A percentile compares a stretch with the other conserved stretches of the same genome.
These are phyloP conservation scores for Leptopilina syphax DNA, from an alignment of 2,888 invertebrate genomes.

Conservation along the genomic window DNA sequence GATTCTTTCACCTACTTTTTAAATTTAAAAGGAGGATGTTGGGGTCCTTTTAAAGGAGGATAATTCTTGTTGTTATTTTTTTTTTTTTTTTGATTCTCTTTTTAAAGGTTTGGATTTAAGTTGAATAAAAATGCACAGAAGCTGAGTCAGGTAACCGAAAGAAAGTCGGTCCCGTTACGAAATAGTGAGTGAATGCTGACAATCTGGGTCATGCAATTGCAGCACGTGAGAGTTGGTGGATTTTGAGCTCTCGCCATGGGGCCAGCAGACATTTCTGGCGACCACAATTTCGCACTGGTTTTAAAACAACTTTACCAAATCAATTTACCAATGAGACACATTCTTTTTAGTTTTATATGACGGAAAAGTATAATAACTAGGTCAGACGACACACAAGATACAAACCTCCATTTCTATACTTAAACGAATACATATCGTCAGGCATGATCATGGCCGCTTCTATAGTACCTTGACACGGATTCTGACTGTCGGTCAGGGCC, in stretches of 20 bases:
- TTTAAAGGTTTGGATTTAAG: background rate
- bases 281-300: slow-evolving; percentile 42
- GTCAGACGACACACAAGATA: slow-evolving; percentile 48
- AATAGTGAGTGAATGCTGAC: slow-evolving; percentile 75
- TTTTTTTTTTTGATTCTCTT: background rate
- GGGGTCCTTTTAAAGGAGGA: background rate
- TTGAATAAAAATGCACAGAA: slow-evolving; percentile 34
- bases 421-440: slow-evolving; percentile 48
- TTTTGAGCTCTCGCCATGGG: slow-evolving; percentile 32
- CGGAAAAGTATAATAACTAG: slow-evolving; percentile 49
- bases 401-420: slow-evolving; percentile 27
- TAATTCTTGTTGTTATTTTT: slow-evolving; percentile 7
- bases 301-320: background rate
- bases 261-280: slow-evolving; percentile 32
- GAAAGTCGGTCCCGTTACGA: slow-evolving; percentile 74
- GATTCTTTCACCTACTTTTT: slow-evolving; percentile 17
- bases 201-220: slow-evolving; percentile 75
- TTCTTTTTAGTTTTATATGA: slow-evolving; percentile 5
- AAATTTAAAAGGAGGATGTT: slow-evolving; percentile 21
- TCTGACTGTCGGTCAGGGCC: slow-evolving; percentile 64
- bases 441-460: slow-evolving; percentile 67
- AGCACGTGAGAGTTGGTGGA: slow-evolving; percentile 46
- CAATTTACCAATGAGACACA: background rate
- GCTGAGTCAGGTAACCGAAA: slow-evolving; percentile 52
- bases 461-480: slow-evolving; percentile 73